These are phyloP conservation scores for Cladorhizidae sp. DNA, from an alignment of 37 sponge, comb jelly and placozoan species.

Conservation along the genomic window DNA sequence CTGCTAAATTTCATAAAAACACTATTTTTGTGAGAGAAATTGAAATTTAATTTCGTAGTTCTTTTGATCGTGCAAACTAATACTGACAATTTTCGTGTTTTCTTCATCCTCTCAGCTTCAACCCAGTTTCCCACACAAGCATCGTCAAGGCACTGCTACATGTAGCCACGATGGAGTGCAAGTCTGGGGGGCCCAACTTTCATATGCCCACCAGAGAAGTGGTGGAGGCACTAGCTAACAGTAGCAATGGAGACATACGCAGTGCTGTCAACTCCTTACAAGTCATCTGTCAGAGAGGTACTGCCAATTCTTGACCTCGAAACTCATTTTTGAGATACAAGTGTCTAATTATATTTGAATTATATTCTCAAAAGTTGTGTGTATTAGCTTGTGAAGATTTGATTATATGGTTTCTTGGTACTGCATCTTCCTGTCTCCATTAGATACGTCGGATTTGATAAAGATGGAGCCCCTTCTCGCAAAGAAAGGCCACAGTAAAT, in stretches of 20 bases:
- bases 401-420: background rate
- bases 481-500: background rate
- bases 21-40: no score
- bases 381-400: no score
- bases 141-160: constrained; percentile 68
- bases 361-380: no score
- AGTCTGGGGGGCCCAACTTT: background rate
- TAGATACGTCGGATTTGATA: background rate
- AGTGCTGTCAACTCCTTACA: constrained; percentile 82
- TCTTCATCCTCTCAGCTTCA: constrained; percentile 45
- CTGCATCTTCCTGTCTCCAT: background rate
- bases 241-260: constrained; percentile 71
- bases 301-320: no score
- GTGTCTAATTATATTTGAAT: no score
- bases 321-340: no score
- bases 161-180: constrained; percentile 51
- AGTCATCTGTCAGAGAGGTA: constrained; percentile 70
- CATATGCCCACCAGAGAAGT: constrained; percentile 51
- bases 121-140: constrained; percentile 76
- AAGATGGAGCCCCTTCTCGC: background rate
- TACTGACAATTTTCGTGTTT: background rate
- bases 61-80: no score
- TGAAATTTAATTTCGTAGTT: no score
- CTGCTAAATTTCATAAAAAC: no score
- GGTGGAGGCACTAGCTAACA: constrained; percentile 55